phyloP scores from a whole-genome alignment of 2,113 vertebrate species.

The Cryptotis parvus region DNA sequence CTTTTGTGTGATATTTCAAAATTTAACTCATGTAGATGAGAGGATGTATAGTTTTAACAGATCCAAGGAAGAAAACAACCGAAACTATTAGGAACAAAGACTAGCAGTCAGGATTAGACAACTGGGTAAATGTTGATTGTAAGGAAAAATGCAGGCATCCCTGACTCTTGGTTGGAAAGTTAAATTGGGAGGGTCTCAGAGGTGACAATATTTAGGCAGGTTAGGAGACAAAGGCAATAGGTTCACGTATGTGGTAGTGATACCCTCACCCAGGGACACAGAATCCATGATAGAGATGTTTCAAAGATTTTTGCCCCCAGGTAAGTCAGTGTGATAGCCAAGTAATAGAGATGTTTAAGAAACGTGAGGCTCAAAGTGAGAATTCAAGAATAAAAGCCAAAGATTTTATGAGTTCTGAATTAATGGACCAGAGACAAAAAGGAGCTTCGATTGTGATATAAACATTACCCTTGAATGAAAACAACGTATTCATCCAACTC shows the following conservation, averaged over 20 bases:
- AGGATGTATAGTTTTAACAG: not conserved
- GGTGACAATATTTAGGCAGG: not conserved
- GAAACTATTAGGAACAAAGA: not conserved
- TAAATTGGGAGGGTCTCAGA: not conserved
- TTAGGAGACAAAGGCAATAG: not conserved
- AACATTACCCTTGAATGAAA: not conserved
- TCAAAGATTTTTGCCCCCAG: not conserved
- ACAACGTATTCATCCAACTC: too few relatives aligned
- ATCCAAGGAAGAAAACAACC: not conserved
- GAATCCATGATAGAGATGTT: not conserved
- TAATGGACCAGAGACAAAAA: not conserved
- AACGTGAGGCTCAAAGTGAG: not conserved
- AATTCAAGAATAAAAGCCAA: not conserved
- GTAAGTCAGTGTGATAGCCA: not conserved
- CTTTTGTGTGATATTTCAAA: slow-evolving; percentile 14
- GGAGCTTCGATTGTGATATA: not conserved
- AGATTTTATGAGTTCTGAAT: not conserved
- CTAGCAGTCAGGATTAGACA: not conserved
- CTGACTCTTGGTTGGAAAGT: not conserved
- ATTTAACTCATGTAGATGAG: not conserved
- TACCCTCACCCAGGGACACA: not conserved
- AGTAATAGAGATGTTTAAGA: not conserved
- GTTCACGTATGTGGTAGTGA: not conserved
- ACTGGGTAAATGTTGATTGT: not conserved
- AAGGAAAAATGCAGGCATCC: not conserved